Evolutionary conservation across 2,888 invertebrate species (phyloP).

Genomic region (Theretra japonica): DNA sequence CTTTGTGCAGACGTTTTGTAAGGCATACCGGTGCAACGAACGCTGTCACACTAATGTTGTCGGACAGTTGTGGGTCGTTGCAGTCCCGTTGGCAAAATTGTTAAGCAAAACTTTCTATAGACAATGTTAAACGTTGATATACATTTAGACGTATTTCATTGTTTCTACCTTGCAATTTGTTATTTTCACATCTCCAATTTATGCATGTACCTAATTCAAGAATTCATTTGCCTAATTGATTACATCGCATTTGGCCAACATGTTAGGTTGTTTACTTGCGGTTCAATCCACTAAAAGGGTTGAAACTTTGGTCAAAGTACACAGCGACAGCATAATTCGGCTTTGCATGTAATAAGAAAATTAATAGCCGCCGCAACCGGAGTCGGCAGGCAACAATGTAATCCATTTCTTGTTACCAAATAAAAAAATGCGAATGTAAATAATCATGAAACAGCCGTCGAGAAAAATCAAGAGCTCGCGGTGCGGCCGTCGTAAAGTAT

Average conservation of each 20-base stretch:
- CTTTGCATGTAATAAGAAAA: conserved; percentile 25
- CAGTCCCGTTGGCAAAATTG: conserved; percentile 1
- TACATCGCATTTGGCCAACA: conserved; percentile 12
- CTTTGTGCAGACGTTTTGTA: conserved; percentile 17
- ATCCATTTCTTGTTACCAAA: conserved; percentile 36
- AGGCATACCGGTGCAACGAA: conserved; percentile 7
- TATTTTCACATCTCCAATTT: neutral
- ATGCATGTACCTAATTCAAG: neutral
- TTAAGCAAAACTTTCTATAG: conserved; percentile 10
- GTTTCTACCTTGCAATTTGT: neutral
- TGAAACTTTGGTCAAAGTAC: conserved; percentile 15
- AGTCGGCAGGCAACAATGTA: conserved; percentile 8
- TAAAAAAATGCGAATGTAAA: conserved; percentile 45
- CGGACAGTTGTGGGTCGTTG: conserved; percentile 21
- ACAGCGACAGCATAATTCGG: conserved; percentile 15
- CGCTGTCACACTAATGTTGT: conserved; percentile 13
- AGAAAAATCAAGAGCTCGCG: conserved; percentile 59
- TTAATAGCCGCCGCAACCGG: neutral
- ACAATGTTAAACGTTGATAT: neutral
- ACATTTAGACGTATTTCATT: neutral
- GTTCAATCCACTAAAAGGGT: conserved; percentile 23
- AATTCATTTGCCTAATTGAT: conserved; percentile 19
- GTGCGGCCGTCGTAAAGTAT: conserved; percentile 61
- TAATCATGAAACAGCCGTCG: conserved; percentile 54
- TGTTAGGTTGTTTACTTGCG: conserved; percentile 25